Base-by-base conservation (phyloP, 1,140 invertebrate species). In the Rhyacophila brunnea region DNA sequence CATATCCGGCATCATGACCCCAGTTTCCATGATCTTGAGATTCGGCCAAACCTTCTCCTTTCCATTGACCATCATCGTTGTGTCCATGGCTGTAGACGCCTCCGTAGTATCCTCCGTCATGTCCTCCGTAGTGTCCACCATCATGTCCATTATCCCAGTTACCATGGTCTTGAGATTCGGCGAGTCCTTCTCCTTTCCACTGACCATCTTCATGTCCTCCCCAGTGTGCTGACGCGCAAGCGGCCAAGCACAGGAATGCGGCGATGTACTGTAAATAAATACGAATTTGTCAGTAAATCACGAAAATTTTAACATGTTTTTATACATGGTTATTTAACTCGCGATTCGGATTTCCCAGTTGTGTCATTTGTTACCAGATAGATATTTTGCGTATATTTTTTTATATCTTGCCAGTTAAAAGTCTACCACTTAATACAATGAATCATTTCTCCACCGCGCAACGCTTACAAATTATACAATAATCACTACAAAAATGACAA, bases 1-100 rank as follows among this genome's bases (percentile, higher is more conserved):
- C 70, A 65, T 70, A 71, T 28, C 0, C 13, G 47, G 67, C 10
- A 58, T 70, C 11, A 65, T 47, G n/a, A 68, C 64, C 51, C 68
- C 66, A 56, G 2, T 40, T 19, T 15, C 52, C 52, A 35, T 45
- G 23, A 15, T 54, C 52, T 28, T 54, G 52, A 42, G 38, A 11
- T 13, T 49, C 54, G 43, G 32, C 53, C 15, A 48, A 18, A 34
- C 43, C 74, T 23, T 54, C 52, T 54, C 52, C 50, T 40, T 44
- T 53, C 53, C 53, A 56, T 13, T 47, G 42, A 4, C 53, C 53
- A 50, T 75, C 68, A 36, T 56, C 53, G 15, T 35, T 9, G 14
- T 46, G 15, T 11, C 28, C 43, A 9, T 28, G 23, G 23, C 23
- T 38, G 28, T 43, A 23, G 11, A 20, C 19, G 1, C 42, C 40